Percentiles rank a stretch among this genome's conserved stretches.
phyloP scores from a whole-genome alignment of 2,888 invertebrate species.

The Saturnia pavonia region DNA sequence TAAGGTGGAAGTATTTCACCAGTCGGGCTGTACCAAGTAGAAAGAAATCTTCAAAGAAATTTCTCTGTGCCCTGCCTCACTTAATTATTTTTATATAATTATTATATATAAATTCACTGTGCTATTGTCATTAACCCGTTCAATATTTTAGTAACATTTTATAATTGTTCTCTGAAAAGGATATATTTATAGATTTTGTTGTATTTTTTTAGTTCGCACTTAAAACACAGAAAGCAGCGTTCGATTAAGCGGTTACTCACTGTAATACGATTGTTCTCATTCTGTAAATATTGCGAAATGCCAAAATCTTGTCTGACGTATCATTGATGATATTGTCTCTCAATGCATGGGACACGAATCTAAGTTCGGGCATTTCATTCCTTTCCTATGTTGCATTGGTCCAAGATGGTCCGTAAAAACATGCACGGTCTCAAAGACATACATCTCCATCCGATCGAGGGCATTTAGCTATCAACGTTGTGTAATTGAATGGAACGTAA shows the following conservation, averaged over 20 bases:
- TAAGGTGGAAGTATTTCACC: no score
- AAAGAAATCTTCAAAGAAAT: no score
- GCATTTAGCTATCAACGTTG: conserved; percentile 34
- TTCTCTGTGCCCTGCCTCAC: no score
- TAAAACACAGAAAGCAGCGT: background rate
- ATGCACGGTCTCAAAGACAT: background rate
- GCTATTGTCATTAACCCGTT: background rate
- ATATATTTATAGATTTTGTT: no score
- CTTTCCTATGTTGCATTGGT: background rate
- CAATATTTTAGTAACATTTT: no score
- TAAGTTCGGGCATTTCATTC: background rate
- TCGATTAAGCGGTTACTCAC: background rate
- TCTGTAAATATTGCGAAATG: background rate
- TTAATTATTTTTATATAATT: no score
- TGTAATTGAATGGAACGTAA: conserved; percentile 48
- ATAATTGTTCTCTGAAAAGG: no score
- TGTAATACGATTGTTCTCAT: background rate
- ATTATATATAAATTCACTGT: background rate
- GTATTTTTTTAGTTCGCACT: background rate
- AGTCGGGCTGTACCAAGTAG: no score
- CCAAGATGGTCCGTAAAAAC: background rate
- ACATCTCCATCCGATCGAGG: background rate
- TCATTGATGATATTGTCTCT: background rate
- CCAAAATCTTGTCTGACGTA: background rate
- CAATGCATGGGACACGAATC: background rate